A percentile compares a stretch with the other conserved stretches of the same genome.
Conservation (phyloP, 2,888 invertebrate species). For the Ctena decussata region DNA sequence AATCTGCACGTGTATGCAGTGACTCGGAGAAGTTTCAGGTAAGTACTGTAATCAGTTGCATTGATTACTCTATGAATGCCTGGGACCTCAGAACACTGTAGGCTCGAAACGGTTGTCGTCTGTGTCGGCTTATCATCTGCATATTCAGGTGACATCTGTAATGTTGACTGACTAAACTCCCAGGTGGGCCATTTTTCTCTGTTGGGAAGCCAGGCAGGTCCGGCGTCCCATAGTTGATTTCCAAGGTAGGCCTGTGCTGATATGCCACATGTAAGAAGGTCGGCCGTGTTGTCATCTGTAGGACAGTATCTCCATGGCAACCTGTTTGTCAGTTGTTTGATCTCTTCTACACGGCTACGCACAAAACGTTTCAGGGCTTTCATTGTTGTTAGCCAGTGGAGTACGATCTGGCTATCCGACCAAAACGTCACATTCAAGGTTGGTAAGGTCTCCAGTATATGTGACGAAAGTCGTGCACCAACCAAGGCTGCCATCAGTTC, state of each 20-base stretch:
- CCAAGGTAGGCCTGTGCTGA: not conserved
- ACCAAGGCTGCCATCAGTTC: conserved; percentile 51
- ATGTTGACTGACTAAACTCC: too few species aligned
- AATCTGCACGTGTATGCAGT: too few species aligned
- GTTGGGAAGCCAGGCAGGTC: too few species aligned
- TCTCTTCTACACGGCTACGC: conserved; percentile 26
- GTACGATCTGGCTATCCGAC: conserved; percentile 42
- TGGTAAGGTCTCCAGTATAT: conserved; percentile 18
- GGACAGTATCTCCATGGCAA: conserved; percentile 39
- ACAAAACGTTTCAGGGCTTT: conserved; percentile 35
- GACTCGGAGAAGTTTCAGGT: too few species aligned
- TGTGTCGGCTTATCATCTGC: too few species aligned
- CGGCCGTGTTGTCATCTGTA: conserved; percentile 36
- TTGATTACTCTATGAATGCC: too few species aligned
- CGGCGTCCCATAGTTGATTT: conserved; percentile 18
- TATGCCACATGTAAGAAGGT: conserved; percentile 40
- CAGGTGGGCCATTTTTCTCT: too few species aligned
- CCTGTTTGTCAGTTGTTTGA: conserved; percentile 1
- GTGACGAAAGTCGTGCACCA: conserved; percentile 39
- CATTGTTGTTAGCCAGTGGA: conserved; percentile 28
- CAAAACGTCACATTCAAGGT: conserved; percentile 10
- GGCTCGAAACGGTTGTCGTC: too few species aligned
- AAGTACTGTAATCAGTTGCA: too few species aligned
- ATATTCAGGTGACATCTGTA: too few species aligned
- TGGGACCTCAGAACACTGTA: too few species aligned